These are phyloP conservation scores for Drosophila bunnanda DNA, from an alignment of 2,888 invertebrate species.

Conservation along the genomic window DNA sequence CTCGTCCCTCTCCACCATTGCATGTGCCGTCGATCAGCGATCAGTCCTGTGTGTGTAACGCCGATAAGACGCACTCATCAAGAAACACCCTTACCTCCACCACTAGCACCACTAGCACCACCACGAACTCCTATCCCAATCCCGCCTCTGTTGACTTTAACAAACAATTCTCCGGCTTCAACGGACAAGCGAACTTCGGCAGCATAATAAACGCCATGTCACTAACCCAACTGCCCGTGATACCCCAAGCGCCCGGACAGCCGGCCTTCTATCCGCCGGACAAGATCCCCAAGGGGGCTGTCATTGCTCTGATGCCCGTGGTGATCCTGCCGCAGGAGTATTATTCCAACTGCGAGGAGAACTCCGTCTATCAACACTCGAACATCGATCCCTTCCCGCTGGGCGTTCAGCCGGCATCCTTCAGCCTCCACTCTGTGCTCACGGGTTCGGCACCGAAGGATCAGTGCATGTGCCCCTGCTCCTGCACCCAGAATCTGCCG, in stretches of 20 bases:
- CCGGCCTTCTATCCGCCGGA: constrained; percentile 83
- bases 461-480: constrained; percentile 84
- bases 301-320: constrained; percentile 89
- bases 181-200: constrained; percentile 78
- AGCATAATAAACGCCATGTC: constrained; percentile 83
- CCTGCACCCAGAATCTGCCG: constrained; percentile 82
- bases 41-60: constrained; percentile 77
- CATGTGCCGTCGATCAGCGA: constrained; percentile 69
- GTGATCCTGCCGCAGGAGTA: constrained; percentile 89
- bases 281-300: constrained; percentile 86
- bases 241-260: constrained; percentile 82
- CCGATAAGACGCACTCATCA: constrained; percentile 76
- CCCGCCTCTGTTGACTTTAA: constrained; percentile 73
- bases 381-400: constrained; percentile 73
- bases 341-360: constrained; percentile 83
- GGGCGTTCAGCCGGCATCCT: constrained; percentile 82
- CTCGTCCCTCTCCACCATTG: constrained; percentile 75
- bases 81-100: constrained; percentile 63
- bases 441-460: constrained; percentile 74
- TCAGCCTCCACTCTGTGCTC: constrained; percentile 75
- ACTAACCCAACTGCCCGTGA: constrained; percentile 82
- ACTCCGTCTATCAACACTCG: constrained; percentile 63
- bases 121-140: constrained; percentile 61
- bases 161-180: constrained; percentile 76
- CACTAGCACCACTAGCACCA: constrained; percentile 56